These are phyloP conservation scores for Amazona finschi DNA, from an alignment of 2,797 vertebrate genomes.

Conservation along the genomic window DNA sequence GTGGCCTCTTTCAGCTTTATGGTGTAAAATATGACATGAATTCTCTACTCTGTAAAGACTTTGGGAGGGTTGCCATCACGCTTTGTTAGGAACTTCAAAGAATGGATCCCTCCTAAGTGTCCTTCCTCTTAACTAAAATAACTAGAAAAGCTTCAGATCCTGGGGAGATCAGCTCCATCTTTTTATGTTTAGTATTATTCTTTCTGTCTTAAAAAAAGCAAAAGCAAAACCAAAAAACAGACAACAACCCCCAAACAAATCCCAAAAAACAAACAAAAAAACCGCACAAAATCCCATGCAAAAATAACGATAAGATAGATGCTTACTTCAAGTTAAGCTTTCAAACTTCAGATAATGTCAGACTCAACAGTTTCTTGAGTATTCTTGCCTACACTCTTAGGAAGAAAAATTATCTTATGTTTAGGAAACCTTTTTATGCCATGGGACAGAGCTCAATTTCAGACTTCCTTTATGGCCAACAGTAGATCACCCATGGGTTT, in stretches of 20 bases:
- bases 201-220: not conserved
- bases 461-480: not conserved
- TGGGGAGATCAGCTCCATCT: not conserved
- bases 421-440: not conserved
- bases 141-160: not conserved
- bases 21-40: not conserved
- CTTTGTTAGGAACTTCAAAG: not conserved
- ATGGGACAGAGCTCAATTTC: not conserved
- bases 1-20: not conserved
- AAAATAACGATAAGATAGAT: not conserved
- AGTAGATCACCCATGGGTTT: not conserved
- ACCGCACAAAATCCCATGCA: not conserved
- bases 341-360: not conserved
- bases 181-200: not conserved
- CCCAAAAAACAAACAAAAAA: not conserved
- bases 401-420: not conserved
- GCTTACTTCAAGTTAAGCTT: not conserved
- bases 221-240: rapidly evolving
- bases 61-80: not conserved
- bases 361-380: not conserved
- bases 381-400: not conserved
- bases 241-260: rapidly evolving
- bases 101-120: not conserved
- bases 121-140: not conserved
- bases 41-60: not conserved